phyloP scores from a whole-genome alignment of 37 sponge, comb jelly and placozoan genomes.

The Bolinopsis microptera region DNA sequence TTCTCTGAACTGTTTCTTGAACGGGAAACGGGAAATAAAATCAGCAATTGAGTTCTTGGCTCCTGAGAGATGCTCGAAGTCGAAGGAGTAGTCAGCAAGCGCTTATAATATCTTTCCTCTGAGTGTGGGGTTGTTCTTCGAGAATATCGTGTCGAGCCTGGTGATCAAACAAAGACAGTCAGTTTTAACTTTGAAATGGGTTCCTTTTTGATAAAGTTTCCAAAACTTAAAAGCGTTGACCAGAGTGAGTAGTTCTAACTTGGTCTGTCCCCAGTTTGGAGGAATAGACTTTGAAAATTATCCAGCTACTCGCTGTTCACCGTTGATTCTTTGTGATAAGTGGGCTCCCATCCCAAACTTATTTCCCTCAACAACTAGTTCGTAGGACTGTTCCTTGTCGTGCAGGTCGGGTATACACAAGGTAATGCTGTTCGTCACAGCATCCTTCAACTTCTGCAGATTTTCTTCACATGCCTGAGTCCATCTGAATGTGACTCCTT shows the following conservation, averaged over 20 bases:
- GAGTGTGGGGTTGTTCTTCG: background rate
- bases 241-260: background rate
- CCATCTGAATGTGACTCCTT: background rate
- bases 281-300: background rate
- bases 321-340: background rate
- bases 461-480: background rate
- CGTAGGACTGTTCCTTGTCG: background rate
- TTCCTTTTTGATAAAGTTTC: background rate
- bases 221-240: background rate
- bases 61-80: slow-evolving; percentile 2
- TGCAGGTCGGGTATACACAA: background rate
- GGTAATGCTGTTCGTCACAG: background rate
- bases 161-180: background rate
- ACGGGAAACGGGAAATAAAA: background rate
- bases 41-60: background rate
- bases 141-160: background rate
- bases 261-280: background rate
- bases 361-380: background rate
- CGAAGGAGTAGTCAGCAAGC: background rate
- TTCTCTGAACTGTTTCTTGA: background rate
- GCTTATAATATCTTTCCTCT: background rate
- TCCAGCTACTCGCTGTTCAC: background rate
- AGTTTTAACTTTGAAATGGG: background rate
- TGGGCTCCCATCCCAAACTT: background rate
- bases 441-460: background rate